Evolutionary conservation across 2,888 invertebrate species (phyloP), one percentile per base, ranked within the genome.

Genomic region (Orthosia incerta): DNA sequence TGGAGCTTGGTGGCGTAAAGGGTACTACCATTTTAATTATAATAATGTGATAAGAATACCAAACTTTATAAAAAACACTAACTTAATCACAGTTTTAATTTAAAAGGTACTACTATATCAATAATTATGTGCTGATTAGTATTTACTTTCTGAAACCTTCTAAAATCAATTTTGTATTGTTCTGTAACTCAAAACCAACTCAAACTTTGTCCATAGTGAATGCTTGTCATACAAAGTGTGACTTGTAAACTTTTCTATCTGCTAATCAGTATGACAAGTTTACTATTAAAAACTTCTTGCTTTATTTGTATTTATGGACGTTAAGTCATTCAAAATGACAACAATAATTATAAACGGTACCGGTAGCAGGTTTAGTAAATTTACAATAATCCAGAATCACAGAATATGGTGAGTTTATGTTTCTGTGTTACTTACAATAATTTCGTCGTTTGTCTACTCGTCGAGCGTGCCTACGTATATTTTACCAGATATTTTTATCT

Each of bases 371-470:
- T 70, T 26, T 60, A 26, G 48, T n/a, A 69, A 71, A 64, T 79
- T 59, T 46, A 61, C 31, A 74, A 68, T 63, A 65, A 66, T 73
- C 39, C 68, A 60, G 64, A 66, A 55, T 76, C 67, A 76, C 62
- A 78, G 72, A 80, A 59, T 84, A 85, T 76, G 86, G 87, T 87
- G 51, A 87, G 80, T 80, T 73, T 50, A 18, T 11, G 23, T 77
- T 80, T 67, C 69, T 74, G 71, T 85, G 63, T 72, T 74, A 73
- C 70, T 70, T 70, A 62, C 70, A 73, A 83, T 71, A 72, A 60
- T 72, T 75, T 65, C 71, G 80, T 64, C 65, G 71, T 82, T 75
- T 71, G 79, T 57, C 67, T 63, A 64, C 62, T 67, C 59, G 70
- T 56, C 53, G 59, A 60, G 72, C 72, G 64, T 77, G 74, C 62